Evolutionary conservation across 23 tunicate species (phyloP).

Genomic region (Clavelina lepadiformis): DNA sequence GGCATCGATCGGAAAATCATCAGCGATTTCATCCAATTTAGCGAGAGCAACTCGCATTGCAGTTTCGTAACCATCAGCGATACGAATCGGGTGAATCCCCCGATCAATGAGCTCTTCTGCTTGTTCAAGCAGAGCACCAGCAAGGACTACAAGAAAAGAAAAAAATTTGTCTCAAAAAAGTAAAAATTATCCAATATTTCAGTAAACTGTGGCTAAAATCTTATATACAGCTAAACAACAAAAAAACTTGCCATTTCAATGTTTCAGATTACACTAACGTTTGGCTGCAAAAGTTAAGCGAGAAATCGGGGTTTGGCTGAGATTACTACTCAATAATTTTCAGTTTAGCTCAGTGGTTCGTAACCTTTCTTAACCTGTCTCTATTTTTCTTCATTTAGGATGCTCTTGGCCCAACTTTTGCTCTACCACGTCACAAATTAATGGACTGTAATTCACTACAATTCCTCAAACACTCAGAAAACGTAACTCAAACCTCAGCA

Average conservation of each 20-base stretch:
- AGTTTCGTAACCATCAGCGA: conserved; percentile 97
- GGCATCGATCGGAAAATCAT: conserved; percentile 71
- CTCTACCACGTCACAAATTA: too few species aligned
- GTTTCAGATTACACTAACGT: too few species aligned
- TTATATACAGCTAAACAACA: background rate
- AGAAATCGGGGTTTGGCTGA: too few species aligned
- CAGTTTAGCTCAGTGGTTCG: too few species aligned
- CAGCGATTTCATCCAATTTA: conserved; percentile 83
- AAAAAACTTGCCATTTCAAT: background rate
- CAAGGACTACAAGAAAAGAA: conserved; percentile 66
- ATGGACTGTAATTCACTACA: too few species aligned
- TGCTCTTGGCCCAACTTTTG: too few species aligned
- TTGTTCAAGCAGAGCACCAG: conserved; percentile 98
- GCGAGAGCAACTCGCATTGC: conserved; percentile 90
- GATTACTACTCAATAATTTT: too few species aligned
- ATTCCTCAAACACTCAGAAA: too few species aligned
- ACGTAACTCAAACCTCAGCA: too few species aligned
- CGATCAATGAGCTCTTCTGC: conserved; percentile 95
- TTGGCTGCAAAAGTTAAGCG: too few species aligned
- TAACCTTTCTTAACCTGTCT: too few species aligned
- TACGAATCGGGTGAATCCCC: conserved; percentile 98
- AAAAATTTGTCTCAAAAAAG: background rate
- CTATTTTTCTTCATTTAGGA: too few species aligned
- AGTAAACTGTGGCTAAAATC: background rate
- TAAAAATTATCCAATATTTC: background rate